Conservation (phyloP, 2,888 invertebrate species). For the Pristionchus japonicus region DNA sequence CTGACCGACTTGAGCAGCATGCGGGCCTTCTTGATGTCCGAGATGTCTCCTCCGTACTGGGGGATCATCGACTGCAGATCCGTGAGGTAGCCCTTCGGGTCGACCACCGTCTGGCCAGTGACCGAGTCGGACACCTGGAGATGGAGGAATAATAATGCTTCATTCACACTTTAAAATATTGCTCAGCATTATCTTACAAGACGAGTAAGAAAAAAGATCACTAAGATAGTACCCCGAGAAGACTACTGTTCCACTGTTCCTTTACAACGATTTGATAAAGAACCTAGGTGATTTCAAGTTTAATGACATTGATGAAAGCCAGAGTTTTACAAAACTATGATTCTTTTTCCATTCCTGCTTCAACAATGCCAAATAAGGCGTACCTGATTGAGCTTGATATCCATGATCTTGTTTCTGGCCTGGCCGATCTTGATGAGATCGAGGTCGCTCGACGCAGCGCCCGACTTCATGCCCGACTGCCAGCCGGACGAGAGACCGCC, state of each 20-base stretch:
- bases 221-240: too few species aligned
- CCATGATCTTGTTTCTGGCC: constrained; percentile 98
- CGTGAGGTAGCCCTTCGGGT: constrained; percentile 99
- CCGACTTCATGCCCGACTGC: constrained; percentile 79
- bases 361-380: too few species aligned
- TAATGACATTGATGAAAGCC: too few species aligned
- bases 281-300: too few species aligned
- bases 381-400: constrained; percentile 93
- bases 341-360: too few species aligned
- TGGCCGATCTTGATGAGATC: constrained; percentile 98
- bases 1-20: constrained; percentile 91
- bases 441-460: constrained; percentile 81
- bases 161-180: neutral
- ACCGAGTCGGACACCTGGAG: constrained; percentile 88
- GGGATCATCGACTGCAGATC: constrained; percentile 99
- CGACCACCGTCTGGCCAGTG: constrained; percentile 98
- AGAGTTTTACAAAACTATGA: too few species aligned
- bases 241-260: neutral
- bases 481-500: constrained; percentile 80
- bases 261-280: too few species aligned
- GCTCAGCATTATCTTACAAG: too few species aligned
- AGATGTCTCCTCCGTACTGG: constrained; percentile 89
- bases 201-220: too few species aligned
- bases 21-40: constrained; percentile 81
- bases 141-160: neutral